Conservation (phyloP, 2,113 vertebrate genomes). For the Pygoscelis adeliae region DNA sequence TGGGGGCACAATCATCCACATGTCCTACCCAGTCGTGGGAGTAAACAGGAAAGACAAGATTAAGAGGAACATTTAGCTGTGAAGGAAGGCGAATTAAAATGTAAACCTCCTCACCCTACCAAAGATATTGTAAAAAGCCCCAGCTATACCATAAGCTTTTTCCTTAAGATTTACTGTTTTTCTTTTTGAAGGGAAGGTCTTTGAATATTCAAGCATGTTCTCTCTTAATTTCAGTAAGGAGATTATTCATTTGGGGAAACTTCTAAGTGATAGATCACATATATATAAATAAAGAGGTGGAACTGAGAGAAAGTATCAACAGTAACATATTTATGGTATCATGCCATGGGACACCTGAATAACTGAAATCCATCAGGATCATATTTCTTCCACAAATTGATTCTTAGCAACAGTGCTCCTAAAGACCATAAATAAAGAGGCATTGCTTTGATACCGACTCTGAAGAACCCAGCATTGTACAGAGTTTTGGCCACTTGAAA, state of each 20-base stretch:
- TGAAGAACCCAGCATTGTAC: background rate
- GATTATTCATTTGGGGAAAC: background rate
- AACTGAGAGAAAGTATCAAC: background rate
- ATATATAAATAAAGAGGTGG: background rate
- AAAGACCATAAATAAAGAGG: background rate
- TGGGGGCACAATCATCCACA: background rate
- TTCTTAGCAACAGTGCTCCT: background rate
- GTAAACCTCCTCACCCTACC: background rate
- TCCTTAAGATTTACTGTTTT: background rate
- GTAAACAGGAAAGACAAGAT: slow-evolving; percentile 4
- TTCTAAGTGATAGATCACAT: background rate
- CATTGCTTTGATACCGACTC: background rate
- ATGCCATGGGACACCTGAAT: background rate
- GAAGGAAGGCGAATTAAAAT: background rate
- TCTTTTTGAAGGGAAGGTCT: background rate
- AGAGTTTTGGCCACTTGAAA: background rate
- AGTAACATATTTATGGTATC: background rate
- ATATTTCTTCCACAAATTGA: background rate
- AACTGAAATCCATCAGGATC: background rate
- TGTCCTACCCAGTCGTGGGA: background rate
- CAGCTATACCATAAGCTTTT: background rate
- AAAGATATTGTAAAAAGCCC: background rate
- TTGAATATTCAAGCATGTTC: background rate
- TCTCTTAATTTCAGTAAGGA: background rate
- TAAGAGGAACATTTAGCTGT: background rate